phyloP scores from a whole-genome alignment of 2,888 invertebrate genomes.

The Villa cingulata region DNA sequence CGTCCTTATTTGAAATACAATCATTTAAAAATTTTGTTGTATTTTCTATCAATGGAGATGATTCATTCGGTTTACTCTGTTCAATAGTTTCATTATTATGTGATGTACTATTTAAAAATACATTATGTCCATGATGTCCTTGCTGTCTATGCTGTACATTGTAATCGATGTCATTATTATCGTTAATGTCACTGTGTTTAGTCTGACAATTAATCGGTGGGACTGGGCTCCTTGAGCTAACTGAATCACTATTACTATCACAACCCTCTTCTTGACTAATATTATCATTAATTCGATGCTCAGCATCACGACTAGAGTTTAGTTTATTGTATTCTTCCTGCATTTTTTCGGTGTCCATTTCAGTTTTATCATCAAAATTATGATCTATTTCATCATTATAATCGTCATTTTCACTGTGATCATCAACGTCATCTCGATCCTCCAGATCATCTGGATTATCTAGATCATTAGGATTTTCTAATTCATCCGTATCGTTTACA shows the following conservation, averaged over 20 bases:
- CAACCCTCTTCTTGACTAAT: slow-evolving; percentile 7
- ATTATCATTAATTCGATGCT: neutral
- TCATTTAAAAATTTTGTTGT: neutral
- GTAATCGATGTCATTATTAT: neutral
- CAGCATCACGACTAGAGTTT: slow-evolving; percentile 3
- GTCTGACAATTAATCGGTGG: neutral
- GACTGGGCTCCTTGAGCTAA: neutral
- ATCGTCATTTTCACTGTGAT: neutral
- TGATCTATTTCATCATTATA: neutral
- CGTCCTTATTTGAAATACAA: neutral
- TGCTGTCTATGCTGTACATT: neutral
- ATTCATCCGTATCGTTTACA: neutral
- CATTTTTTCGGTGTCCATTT: neutral
- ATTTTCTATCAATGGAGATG: neutral
- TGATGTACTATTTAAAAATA: neutral
- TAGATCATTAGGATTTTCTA: neutral
- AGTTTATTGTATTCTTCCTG: neutral
- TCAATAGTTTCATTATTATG: neutral
- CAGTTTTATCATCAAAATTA: slow-evolving; percentile 1
- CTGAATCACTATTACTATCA: slow-evolving; percentile 7
- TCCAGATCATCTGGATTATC: neutral
- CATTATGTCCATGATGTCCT: neutral
- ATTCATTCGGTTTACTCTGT: neutral
- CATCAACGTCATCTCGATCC: neutral
- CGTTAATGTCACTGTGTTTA: neutral